Percentiles rank a stretch among this genome's conserved stretches.
phyloP scores from a whole-genome alignment of 2,797 vertebrate genomes.

The Anguilla megastoma region DNA sequence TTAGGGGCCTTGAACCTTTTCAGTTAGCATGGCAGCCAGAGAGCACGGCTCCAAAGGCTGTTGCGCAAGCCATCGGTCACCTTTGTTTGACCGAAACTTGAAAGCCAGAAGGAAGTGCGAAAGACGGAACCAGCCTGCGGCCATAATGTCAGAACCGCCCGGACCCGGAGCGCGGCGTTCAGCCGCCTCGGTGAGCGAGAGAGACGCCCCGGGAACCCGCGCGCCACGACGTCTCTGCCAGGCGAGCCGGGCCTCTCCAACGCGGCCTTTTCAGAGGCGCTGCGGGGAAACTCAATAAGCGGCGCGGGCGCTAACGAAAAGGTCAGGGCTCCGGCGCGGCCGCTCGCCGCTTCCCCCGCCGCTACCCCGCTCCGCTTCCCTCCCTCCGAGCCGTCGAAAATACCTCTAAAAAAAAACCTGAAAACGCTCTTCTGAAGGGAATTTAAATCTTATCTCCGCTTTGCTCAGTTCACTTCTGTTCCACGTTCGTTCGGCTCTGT shows the following conservation, averaged over 20 bases:
- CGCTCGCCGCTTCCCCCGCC: background rate
- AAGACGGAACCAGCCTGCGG: background rate
- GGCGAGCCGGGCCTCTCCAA: slow-evolving; percentile 39
- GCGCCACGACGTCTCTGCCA: slow-evolving; percentile 17
- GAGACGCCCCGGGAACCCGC: background rate
- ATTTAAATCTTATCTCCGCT: background rate
- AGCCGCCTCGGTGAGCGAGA: background rate
- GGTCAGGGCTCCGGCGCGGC: slow-evolving; percentile 19
- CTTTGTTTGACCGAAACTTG: background rate
- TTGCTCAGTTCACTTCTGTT: background rate
- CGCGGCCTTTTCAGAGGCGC: slow-evolving; percentile 33
- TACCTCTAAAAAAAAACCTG: slow-evolving; percentile 12
- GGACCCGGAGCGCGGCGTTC: background rate
- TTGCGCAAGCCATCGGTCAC: background rate
- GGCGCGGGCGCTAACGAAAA: slow-evolving; percentile 37
- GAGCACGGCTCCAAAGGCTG: background rate
- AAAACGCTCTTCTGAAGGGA: background rate
- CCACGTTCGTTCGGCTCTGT: background rate
- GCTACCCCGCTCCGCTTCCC: background rate
- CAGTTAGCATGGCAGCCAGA: background rate
- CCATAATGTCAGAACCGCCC: background rate
- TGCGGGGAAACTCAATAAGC: slow-evolving; percentile 39
- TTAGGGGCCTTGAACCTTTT: background rate
- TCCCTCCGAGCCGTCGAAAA: background rate
- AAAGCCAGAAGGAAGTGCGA: background rate